These are phyloP conservation scores for Leguminivora glycinivorella DNA, from an alignment of 1,140 invertebrate species.

Conservation along the genomic window DNA sequence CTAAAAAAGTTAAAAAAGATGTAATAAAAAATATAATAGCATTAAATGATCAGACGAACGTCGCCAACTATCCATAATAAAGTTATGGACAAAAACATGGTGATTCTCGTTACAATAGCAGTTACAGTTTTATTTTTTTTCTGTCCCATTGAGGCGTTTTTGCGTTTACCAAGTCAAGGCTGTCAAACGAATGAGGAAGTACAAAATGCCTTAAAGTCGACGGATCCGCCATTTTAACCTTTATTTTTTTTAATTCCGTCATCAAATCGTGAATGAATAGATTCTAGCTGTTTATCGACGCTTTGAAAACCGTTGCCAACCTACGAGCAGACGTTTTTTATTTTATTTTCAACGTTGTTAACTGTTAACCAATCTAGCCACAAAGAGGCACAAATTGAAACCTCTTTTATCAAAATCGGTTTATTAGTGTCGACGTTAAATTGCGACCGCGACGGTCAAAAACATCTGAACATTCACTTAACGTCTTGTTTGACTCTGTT, in stretches of 20 bases:
- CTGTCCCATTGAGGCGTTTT: constrained; percentile 12
- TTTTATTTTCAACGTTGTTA: too few relatives aligned
- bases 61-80: background rate
- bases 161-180: constrained; percentile 10
- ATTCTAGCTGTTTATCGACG: background rate
- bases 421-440: too few relatives aligned
- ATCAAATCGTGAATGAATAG: background rate
- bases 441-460: too few relatives aligned
- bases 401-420: too few relatives aligned
- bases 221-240: background rate
- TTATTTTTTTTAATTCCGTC: background rate
- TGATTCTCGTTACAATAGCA: background rate
- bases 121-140: constrained; percentile 2
- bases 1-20: background rate
- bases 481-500: too few relatives aligned
- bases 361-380: too few relatives aligned
- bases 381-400: too few relatives aligned
- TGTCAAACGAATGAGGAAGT: constrained; percentile 16
- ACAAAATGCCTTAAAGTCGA: background rate
- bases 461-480: too few relatives aligned
- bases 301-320: background rate
- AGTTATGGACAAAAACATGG: constrained; percentile 4
- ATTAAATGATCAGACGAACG: constrained; percentile 2
- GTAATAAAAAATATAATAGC: background rate
- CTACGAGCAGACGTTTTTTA: background rate